Percentiles rank a stretch among this genome's conserved stretches.
Evolutionary conservation across 1,140 invertebrate species (phyloP).

Genomic region (Plutomurus gul): DNA sequence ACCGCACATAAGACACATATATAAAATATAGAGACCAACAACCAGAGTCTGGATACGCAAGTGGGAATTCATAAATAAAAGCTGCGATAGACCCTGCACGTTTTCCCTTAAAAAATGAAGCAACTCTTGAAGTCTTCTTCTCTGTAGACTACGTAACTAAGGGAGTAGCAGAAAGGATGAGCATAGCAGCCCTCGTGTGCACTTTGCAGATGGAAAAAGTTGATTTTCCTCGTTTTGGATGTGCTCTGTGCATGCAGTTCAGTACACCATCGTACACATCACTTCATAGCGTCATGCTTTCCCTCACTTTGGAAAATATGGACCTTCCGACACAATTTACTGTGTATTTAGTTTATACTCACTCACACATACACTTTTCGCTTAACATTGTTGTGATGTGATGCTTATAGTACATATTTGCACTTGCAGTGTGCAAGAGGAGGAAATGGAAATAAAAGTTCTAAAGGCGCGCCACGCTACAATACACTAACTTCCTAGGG

Average conservation of each 20-base stretch:
- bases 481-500: background rate
- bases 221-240: background rate
- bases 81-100: constrained; percentile 1
- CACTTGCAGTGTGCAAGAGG: background rate
- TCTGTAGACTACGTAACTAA: constrained; percentile 21
- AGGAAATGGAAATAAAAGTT: background rate
- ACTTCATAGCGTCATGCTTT: background rate
- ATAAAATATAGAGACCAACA: background rate
- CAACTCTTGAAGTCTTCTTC: constrained; percentile 3
- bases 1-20: background rate
- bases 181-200: background rate
- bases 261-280: background rate
- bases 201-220: constrained; percentile 20
- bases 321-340: constrained; percentile 12
- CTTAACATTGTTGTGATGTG: background rate
- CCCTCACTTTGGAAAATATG: background rate
- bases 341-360: background rate
- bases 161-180: background rate
- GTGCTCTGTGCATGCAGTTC: background rate
- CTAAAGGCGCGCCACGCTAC: background rate
- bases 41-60: background rate
- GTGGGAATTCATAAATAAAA: constrained; percentile 28
- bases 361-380: background rate
- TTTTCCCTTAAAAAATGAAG: constrained; percentile 21
- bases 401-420: too few species aligned